Base-by-base conservation (phyloP, 2,113 vertebrate genomes). In the Oryzias celebensis region DNA sequence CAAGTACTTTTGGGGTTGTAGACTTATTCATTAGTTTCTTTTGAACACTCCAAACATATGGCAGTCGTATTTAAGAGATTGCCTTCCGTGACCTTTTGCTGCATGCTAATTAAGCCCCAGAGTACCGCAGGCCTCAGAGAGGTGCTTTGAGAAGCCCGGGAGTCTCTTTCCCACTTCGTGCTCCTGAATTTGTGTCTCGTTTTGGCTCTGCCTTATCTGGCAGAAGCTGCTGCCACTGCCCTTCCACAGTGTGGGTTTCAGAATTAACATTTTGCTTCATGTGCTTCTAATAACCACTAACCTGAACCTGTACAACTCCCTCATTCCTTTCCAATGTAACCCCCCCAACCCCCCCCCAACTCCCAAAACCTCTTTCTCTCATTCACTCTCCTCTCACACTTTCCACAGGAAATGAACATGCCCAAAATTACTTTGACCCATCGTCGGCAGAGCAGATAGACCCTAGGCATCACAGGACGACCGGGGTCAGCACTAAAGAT, bases 251-350 rank as follows among this genome's bases (percentile, higher is more conserved):
- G 92, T 94, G 85, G 88, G 92, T 96, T 98, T 95, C 93, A 95
- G 92, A 98, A 97, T 98, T 96, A 97, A 96, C 95, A 97, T 96
- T 96, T 96, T 90, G 90, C 93, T 96, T 96, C 96, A 96, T 94
- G 93, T 96, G 94, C 94, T 96, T 96, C 94, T 95, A 96, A 97
- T 97, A 98, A 97, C 95, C 93, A 89, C 92, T 96, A 94, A 96
- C 95, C 94, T 94, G 78, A 85, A 90, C 87, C 83, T 75, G 71
- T 71, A 68, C 76, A 61, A 66, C 68, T 74, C 82, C 80, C 80
- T 57, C 62, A 64, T 58, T 66, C 44, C 82, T 52, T 52, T 45
- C 50, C 68, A 47, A 45, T 6, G 18, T 28, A 17, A 66, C 2
- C 53, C 58, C 16, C n/a, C n/a, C n/a, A n/a, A n/a, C 61, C 15